Evolutionary conservation across 2,888 invertebrate species (phyloP), one percentile per base, ranked within the genome.

Genomic region (Polia nebulosa): DNA sequence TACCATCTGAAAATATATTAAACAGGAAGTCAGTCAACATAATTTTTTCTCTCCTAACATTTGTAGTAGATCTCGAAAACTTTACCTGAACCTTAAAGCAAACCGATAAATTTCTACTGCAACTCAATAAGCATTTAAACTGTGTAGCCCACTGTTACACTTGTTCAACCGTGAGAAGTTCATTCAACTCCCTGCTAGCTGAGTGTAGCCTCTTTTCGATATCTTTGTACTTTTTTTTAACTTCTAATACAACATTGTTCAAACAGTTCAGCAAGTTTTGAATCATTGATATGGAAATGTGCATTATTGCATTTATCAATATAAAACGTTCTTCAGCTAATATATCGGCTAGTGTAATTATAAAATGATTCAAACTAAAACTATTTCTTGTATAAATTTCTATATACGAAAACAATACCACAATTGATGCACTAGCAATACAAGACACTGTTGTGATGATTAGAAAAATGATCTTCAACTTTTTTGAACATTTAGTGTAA

Each of bases 71-170:
- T 36, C 15, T 29, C 29, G 29, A 29, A 29, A 29, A 45, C 6
- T 22, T 45, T 41, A 72, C 72, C 72, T 72, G 72, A 27, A 25
- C 20, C 2, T 29, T 55, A 39, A 49, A 72, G 39, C 58, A 59
- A 0, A 1, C 2, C 0, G 72, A 67, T 13, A 78, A 36, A 11
- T 52, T 53, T 13, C 32, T 75, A 32, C 56, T 56, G 39, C 74
- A 68, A 15, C 27, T 65, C 15, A 66, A 29, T 17, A 78, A 47
- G 22, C 25, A 36, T 53, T 32, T 47, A 36, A 60, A 78, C 0
- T 63, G 29, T 32, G 20, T 13, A 25, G 36, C 34, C 51, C 60
- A 57, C 9, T 17, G n/a, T 11, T 69, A 41, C 5, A 69, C 29
- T 29, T 55, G 22, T 17, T 58, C 29, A 5, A 25, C 47, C 1